A percentile compares a stretch with the other conserved stretches of the same genome.
These are phyloP conservation scores for Bombus polaris DNA, from an alignment of 1,140 invertebrate genomes.

Conservation along the genomic window DNA sequence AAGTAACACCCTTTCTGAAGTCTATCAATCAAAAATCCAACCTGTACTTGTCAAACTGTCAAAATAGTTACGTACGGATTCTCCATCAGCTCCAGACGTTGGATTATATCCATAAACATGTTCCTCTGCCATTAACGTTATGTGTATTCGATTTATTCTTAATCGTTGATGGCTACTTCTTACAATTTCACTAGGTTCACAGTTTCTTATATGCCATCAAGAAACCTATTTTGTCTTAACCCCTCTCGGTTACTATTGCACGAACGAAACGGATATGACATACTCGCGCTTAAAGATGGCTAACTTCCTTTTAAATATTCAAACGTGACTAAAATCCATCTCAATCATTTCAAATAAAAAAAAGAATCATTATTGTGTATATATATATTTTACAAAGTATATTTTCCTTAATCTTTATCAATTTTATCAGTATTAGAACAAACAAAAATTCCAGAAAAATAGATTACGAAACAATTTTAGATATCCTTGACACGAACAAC, in stretches of 20 bases:
- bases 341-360: constrained; percentile 12
- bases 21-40: constrained; percentile 71
- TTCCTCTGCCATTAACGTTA: constrained; percentile 82
- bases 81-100: constrained; percentile 77
- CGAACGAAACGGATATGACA: constrained; percentile 78
- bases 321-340: constrained; percentile 38
- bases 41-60: constrained; percentile 79
- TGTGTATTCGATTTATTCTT: constrained; percentile 62
- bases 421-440: constrained; percentile 2
- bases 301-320: constrained; percentile 69
- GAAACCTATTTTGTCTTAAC: constrained; percentile 80
- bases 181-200: constrained; percentile 67
- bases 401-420: constrained; percentile 51
- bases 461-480: not conserved
- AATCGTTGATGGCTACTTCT: constrained; percentile 61
- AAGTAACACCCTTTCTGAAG: constrained; percentile 48
- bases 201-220: constrained; percentile 78
- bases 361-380: not conserved
- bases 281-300: constrained; percentile 76
- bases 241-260: constrained; percentile 73
- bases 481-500: not conserved
- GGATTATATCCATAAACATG: constrained; percentile 82
- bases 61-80: constrained; percentile 80
- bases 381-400: not conserved
- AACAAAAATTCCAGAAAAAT: no score